Evolutionary conservation across 2,797 vertebrate genomes (phyloP).

Genomic region (Tarsius wallacei): DNA sequence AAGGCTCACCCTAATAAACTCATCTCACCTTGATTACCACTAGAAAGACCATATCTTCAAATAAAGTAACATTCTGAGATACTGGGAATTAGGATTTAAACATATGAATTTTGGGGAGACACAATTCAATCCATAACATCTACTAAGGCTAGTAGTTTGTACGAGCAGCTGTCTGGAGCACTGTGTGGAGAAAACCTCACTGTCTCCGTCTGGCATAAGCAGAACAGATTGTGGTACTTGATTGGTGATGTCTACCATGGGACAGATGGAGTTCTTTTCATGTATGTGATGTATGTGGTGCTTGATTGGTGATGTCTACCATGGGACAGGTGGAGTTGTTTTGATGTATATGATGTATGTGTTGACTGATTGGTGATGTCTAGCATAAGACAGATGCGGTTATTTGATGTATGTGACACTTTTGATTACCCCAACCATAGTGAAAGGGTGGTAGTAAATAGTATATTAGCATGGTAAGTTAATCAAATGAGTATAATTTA

Average conservation of each 20-base stretch:
- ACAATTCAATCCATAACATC: not conserved
- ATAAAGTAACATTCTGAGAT: not conserved
- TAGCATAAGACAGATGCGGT: not conserved
- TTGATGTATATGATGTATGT: too few relatives aligned
- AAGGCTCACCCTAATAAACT: not conserved
- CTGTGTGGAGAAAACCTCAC: not conserved
- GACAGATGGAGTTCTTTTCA: not conserved
- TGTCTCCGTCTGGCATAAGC: not conserved
- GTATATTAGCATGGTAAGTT: not conserved
- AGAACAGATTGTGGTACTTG: not conserved
- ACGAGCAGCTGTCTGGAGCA: not conserved
- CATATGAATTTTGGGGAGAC: not conserved
- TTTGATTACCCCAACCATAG: fast-evolving
- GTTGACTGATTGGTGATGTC: not conserved
- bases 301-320: not conserved
- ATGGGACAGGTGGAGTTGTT: not conserved
- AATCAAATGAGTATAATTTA: not conserved
- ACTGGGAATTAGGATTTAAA: not conserved
- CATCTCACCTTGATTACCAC: not conserved
- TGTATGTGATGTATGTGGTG: too few relatives aligned
- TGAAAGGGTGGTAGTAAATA: not conserved
- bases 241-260: not conserved
- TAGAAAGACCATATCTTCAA: not conserved
- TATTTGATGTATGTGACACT: not conserved
- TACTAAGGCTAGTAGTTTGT: not conserved